phyloP scores from a whole-genome alignment of 2,797 vertebrate species.

The Fundulus diaphanus region DNA sequence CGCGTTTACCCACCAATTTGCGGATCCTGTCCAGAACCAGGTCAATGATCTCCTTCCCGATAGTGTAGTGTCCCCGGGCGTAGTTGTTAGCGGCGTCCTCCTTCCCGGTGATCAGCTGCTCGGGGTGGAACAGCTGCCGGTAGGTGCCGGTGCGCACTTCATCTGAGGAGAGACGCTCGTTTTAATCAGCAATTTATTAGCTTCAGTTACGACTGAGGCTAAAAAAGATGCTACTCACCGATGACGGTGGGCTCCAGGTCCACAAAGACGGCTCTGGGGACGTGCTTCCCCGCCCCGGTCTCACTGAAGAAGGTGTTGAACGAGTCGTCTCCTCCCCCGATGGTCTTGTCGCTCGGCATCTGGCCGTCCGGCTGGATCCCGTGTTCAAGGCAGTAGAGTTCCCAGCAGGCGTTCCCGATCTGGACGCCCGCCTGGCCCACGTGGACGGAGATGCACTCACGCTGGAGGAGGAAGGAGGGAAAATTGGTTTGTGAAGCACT shows the following conservation, averaged over 20 bases:
- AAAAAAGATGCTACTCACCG: background rate
- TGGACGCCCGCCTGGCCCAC: background rate
- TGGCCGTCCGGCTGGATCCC: background rate
- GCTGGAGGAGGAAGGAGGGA: background rate
- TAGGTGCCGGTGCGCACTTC: constrained; percentile 4
- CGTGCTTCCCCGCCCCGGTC: background rate
- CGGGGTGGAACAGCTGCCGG: background rate
- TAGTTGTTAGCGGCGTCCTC: constrained; percentile 4
- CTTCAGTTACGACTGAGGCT: background rate
- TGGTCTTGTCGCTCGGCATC: constrained; percentile 4
- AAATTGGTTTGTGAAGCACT: too few species aligned
- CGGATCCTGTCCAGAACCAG: constrained; percentile 1
- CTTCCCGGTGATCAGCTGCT: background rate
- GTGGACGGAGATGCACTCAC: background rate
- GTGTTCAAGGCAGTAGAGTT: background rate
- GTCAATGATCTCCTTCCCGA: constrained; percentile 5
- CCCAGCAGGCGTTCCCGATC: background rate
- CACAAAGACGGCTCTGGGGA: background rate
- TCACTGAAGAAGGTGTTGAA: constrained; percentile 11
- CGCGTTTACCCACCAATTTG: too few species aligned
- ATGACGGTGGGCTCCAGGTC: constrained; percentile 3
- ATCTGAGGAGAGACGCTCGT: background rate
- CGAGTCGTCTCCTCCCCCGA: background rate
- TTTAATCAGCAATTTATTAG: background rate
- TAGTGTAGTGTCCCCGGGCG: background rate